Percentiles rank a stretch among this genome's conserved stretches.
These are phyloP conservation scores for Stenotaenia linearis DNA, from an alignment of 2,888 invertebrate genomes.

Conservation along the genomic window DNA sequence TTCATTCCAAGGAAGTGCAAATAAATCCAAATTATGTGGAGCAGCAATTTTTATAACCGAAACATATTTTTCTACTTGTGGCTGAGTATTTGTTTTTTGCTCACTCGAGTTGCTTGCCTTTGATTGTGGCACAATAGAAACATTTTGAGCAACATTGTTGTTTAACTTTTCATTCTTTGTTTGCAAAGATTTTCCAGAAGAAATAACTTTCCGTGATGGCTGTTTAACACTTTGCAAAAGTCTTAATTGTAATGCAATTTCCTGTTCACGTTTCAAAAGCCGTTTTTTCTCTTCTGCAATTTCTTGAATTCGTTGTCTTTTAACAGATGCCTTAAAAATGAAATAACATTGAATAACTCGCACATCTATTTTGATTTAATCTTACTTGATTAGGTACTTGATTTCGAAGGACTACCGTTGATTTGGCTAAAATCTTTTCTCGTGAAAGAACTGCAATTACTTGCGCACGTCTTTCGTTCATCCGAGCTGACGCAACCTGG, in stretches of 20 bases:
- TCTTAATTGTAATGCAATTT: slow-evolving; percentile 31
- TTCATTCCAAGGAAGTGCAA: background rate
- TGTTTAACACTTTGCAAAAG: background rate
- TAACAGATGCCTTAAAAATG: background rate
- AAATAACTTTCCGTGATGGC: background rate
- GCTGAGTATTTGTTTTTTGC: background rate
- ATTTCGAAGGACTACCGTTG: background rate
- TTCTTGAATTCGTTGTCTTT: background rate
- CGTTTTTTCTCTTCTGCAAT: slow-evolving; percentile 29
- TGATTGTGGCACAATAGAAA: background rate
- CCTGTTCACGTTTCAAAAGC: slow-evolving; percentile 33
- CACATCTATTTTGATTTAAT: background rate
- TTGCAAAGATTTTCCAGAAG: background rate
- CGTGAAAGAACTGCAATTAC: background rate
- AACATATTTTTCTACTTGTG: background rate
- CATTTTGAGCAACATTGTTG: background rate
- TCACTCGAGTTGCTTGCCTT: background rate
- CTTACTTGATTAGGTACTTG: background rate
- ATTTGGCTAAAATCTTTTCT: background rate
- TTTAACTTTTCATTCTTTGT: background rate
- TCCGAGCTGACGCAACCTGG: background rate
- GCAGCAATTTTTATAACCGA: background rate
- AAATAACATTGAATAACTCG: background rate
- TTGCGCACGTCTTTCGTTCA: background rate
- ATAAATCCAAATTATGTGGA: background rate